Evolutionary conservation across 2,113 vertebrate genomes (phyloP).

Genomic region (Furnarius figulus): DNA sequence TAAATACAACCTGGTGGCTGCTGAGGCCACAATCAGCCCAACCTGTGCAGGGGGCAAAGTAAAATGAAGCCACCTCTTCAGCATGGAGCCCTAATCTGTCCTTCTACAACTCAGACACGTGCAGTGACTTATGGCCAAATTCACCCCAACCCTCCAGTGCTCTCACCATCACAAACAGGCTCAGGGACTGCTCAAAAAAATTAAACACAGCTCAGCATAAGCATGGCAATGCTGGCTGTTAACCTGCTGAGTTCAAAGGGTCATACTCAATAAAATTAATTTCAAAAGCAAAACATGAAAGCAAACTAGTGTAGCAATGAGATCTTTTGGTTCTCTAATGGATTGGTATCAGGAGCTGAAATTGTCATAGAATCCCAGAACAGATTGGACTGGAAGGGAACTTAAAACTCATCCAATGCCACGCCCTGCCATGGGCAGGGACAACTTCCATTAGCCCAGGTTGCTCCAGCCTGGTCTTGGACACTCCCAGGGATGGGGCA

Average conservation of each 20-base stretch:
- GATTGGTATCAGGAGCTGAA: not conserved
- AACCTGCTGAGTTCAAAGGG: not conserved
- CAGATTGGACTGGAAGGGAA: not conserved
- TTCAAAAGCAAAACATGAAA: not conserved
- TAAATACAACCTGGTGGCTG: not conserved
- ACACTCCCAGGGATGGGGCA: not conserved
- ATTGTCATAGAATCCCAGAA: not conserved
- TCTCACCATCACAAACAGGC: not conserved
- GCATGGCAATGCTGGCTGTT: not conserved
- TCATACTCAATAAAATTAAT: not conserved
- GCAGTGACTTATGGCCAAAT: not conserved
- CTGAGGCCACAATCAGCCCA: not conserved
- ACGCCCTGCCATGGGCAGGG: not conserved
- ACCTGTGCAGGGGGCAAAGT: not conserved
- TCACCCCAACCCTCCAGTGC: not conserved
- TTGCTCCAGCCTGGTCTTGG: rapidly evolving
- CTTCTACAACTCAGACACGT: not conserved
- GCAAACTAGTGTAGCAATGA: not conserved
- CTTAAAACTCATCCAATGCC: not conserved
- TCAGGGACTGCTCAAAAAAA: not conserved
- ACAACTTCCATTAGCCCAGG: rapidly evolving
- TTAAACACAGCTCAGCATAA: not conserved
- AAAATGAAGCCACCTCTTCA: not conserved
- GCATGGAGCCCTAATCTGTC: conserved; percentile 6
- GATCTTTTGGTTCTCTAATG: not conserved